These are phyloP conservation scores for Allygus modestus DNA, from an alignment of 2,888 invertebrate genomes.

Conservation along the genomic window DNA sequence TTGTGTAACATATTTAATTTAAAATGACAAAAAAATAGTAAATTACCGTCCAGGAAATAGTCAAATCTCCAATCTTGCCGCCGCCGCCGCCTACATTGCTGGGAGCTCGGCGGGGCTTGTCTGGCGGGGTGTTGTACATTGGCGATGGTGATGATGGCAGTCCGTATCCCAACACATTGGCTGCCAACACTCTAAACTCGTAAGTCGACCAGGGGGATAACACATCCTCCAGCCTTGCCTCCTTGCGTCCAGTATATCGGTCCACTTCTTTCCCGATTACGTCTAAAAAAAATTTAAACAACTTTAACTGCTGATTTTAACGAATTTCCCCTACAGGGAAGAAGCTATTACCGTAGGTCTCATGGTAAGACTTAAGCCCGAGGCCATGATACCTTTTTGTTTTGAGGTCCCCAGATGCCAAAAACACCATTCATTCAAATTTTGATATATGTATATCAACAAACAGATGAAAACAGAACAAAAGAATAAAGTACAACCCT, in stretches of 20 bases:
- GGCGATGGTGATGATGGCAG: slow-evolving; percentile 90
- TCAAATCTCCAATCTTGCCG: slow-evolving; percentile 96
- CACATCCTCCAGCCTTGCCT: slow-evolving; percentile 82
- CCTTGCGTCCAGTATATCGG: slow-evolving; percentile 87
- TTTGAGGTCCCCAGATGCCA: too few relatives aligned
- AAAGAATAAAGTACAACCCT: too few relatives aligned
- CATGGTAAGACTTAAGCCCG: too few relatives aligned
- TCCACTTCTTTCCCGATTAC: slow-evolving; percentile 86
- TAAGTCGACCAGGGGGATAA: slow-evolving; percentile 94
- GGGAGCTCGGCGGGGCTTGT: slow-evolving; percentile 87
- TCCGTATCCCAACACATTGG: slow-evolving; percentile 90
- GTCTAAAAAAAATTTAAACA: slow-evolving; percentile 70
- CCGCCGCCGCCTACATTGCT: slow-evolving; percentile 93
- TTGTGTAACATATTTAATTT: too few relatives aligned
- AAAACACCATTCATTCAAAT: too few relatives aligned
- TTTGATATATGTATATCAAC: too few relatives aligned
- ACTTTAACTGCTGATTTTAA: too few relatives aligned
- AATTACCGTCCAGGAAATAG: slow-evolving; percentile 87
- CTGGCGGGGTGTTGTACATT: slow-evolving; percentile 89
- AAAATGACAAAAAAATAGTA: too few relatives aligned
- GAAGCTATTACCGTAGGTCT: too few relatives aligned
- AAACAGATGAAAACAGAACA: too few relatives aligned
- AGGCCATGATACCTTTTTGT: too few relatives aligned
- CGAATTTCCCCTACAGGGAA: too few relatives aligned
- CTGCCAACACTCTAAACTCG: slow-evolving; percentile 93